Evolutionary conservation across 2,113 vertebrate genomes (phyloP), one percentile per base, ranked within the genome.

Genomic region (Micronisus gabar): DNA sequence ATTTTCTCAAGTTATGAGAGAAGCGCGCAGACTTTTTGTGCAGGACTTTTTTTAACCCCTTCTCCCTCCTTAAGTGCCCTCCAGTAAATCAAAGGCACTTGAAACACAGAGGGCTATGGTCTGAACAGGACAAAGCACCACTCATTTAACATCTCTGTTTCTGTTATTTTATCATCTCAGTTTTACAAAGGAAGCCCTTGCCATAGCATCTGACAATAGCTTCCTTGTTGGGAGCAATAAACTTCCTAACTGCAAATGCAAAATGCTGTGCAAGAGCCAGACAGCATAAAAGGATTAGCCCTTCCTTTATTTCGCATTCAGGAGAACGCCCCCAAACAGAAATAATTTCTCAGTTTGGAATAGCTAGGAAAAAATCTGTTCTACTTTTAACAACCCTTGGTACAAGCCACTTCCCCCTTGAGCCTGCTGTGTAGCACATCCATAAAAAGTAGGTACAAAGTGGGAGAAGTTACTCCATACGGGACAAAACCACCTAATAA

Each of bases 11-110:
- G 2, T 27, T 58, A 21, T 3, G 20, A 75, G 29, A 43, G 18
- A 90, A 76, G 13, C 1, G 6, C 0, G 1, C 7, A 62, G 13
- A 45, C 20, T 59, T 17, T 66, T 71, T 0, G 0, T 32, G 11
- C 4, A 30, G 34, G 65, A 86, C 6, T 45, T 85, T 48, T 67
- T 74, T 14, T 5, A 81, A 73, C 17, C 30, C 8, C 9, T 81
- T 36, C 21, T 68, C 25, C 40, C 13, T 82, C 61, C 11, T 43
- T 5, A 63, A 45, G n/a, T 13, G 13, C 52, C 11, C 66, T 67
- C 32, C 61, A 75, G 56, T n/a, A 88, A 90, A 73, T 65, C 71
- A 72, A 58, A 90, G 36, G 27, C 59, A 53, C 53, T 21, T 50
- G 32, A 73, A 94, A 80, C 32, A 81, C n/a, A 53, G 34, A 79